These are phyloP conservation scores for Campoplex nolae DNA, from an alignment of 2,888 invertebrate species.

Conservation along the genomic window DNA sequence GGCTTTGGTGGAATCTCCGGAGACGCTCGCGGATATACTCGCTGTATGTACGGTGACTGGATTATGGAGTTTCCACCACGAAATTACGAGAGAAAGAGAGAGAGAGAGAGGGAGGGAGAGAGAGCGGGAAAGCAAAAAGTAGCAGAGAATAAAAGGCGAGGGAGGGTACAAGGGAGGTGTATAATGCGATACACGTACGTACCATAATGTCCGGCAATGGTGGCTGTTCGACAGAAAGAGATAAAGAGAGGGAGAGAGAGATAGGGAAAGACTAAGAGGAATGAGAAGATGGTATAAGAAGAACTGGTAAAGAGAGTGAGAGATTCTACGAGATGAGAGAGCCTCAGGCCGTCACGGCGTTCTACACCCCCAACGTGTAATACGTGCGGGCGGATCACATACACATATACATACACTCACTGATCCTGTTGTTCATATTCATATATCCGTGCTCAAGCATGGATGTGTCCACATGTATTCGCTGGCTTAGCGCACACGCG, in stretches of 20 bases:
- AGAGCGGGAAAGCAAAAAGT: constrained; percentile 35
- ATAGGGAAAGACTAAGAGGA: constrained; percentile 13
- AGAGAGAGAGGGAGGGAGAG: constrained; percentile 37
- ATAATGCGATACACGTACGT: constrained; percentile 77
- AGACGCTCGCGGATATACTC: constrained; percentile 71
- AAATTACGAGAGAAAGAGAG: constrained; percentile 75
- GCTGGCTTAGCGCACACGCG: constrained; percentile 66
- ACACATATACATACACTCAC: constrained; percentile 54
- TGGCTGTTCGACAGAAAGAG: constrained; percentile 34
- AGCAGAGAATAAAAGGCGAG: constrained; percentile 36
- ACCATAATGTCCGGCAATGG: constrained; percentile 76
- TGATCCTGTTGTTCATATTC: constrained; percentile 9
- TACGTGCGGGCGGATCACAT: constrained; percentile 69
- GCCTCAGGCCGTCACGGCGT: constrained; percentile 76
- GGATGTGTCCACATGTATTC: constrained; percentile 38
- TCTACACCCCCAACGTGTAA: constrained; percentile 76
- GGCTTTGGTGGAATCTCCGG: constrained; percentile 55
- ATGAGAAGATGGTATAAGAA: constrained; percentile 59
- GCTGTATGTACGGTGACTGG: constrained; percentile 77
- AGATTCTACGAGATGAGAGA: constrained; percentile 75
- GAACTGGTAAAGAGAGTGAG: constrained; percentile 65
- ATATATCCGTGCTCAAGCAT: neutral
- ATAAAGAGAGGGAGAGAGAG: constrained; percentile 43
- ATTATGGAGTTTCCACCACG: constrained; percentile 81
- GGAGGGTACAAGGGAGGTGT: constrained; percentile 69